Evolutionary conservation across 1,140 invertebrate species (phyloP).

Genomic region (Calliopsis andreniformis): DNA sequence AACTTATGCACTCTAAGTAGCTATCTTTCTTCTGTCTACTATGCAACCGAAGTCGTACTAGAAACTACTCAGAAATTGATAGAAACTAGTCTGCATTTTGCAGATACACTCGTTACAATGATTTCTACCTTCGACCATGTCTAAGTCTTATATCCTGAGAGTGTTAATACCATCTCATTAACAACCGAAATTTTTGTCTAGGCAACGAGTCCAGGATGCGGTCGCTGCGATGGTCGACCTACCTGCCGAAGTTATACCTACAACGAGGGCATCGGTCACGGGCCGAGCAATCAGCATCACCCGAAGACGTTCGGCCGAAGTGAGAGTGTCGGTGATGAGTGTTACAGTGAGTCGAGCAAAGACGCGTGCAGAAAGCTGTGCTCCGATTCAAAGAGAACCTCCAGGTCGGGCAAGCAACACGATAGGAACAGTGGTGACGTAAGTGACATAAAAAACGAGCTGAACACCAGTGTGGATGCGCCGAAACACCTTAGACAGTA

Average conservation of each 20-base stretch:
- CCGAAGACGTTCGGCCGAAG: constrained; percentile 64
- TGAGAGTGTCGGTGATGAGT: constrained; percentile 75
- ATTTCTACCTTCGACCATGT: no score
- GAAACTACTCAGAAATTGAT: no score
- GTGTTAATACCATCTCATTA: not conserved
- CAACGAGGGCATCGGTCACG: constrained; percentile 63
- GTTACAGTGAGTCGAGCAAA: constrained; percentile 55
- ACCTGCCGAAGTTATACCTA: constrained; percentile 69
- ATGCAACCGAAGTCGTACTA: no score
- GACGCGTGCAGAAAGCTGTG: constrained; percentile 50
- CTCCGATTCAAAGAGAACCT: constrained; percentile 49
- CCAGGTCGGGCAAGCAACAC: constrained; percentile 46
- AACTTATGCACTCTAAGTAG: no score
- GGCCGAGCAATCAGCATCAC: constrained; percentile 43
- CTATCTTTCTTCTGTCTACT: no score
- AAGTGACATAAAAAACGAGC: constrained; percentile 62
- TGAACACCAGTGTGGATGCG: constrained; percentile 46
- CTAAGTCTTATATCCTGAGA: not conserved
- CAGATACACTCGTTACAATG: no score
- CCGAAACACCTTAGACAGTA: constrained; percentile 72
- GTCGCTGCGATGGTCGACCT: constrained; percentile 60
- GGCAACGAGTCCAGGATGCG: constrained; percentile 50
- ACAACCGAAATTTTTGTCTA: not conserved
- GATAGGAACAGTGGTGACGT: constrained; percentile 67
- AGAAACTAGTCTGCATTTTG: no score